These are phyloP conservation scores for Ahaetulla prasina DNA, from an alignment of 2,113 vertebrate genomes.

Conservation along the genomic window DNA sequence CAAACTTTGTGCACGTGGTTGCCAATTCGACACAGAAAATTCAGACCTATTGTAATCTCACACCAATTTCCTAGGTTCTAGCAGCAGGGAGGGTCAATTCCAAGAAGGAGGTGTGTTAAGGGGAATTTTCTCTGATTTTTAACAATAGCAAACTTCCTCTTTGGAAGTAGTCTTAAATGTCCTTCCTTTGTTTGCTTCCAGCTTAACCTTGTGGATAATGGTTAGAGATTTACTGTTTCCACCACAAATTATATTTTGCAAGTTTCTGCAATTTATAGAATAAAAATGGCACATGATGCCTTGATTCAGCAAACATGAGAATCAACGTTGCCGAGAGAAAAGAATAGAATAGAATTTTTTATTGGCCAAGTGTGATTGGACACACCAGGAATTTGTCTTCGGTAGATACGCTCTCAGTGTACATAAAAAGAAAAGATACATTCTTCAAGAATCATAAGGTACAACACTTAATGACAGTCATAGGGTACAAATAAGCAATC, in stretches of 20 bases:
- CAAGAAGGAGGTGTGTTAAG: not conserved
- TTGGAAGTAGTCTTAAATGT: slow-evolving; percentile 22
- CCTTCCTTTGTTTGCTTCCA: slow-evolving; percentile 26
- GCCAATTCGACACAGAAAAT: not conserved
- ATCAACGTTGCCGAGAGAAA: not conserved
- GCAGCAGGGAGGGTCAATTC: not conserved
- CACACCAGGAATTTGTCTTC: too few relatives aligned
- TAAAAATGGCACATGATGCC: not conserved
- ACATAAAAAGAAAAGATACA: too few relatives aligned
- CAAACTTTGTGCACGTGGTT: not conserved
- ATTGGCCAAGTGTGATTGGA: too few relatives aligned
- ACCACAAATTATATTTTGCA: not conserved
- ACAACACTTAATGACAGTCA: too few relatives aligned
- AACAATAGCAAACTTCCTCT: slow-evolving; percentile 39
- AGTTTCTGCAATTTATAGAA: not conserved
- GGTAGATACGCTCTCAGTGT: too few relatives aligned
- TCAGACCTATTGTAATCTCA: not conserved
- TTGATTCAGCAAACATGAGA: not conserved
- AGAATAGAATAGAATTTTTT: too few relatives aligned
- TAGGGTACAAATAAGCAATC: too few relatives aligned
- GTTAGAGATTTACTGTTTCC: not conserved
- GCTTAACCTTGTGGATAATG: not conserved
- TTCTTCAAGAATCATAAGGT: too few relatives aligned
- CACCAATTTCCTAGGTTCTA: not conserved
- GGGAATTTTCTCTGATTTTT: slow-evolving; percentile 1